A percentile compares a stretch with the other conserved stretches of the same genome.
Conservation (phyloP, 2,888 invertebrate genomes). For the Acrobasis consociella region DNA sequence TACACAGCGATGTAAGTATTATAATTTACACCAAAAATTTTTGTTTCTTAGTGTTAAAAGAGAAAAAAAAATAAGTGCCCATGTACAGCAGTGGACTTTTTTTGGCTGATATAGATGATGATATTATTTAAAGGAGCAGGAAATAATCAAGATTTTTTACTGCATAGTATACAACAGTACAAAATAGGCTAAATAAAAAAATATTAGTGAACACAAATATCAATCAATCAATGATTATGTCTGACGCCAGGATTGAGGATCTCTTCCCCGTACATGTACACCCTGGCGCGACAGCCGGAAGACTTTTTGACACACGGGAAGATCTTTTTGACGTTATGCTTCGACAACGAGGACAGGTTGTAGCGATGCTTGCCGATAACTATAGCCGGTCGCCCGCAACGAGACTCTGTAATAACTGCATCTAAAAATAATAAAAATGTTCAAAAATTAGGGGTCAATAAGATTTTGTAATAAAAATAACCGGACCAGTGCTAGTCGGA, state of each 20-base stretch:
- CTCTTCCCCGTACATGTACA: conserved; percentile 26
- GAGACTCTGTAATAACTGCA: conserved; percentile 31
- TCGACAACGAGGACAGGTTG: conserved; percentile 27
- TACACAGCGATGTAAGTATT: too few species aligned
- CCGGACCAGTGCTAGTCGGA: too few species aligned
- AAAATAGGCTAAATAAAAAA: neutral
- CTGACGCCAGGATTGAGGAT: neutral
- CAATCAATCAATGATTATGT: conserved; percentile 8
- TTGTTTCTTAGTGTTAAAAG: too few species aligned
- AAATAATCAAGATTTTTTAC: too few species aligned
- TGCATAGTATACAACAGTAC: too few species aligned
- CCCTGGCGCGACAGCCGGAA: conserved; percentile 32
- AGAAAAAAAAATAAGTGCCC: too few species aligned
- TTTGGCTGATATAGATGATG: too few species aligned
- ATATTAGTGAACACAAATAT: neutral
- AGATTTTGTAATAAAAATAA: too few species aligned
- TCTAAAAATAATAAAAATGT: conserved; percentile 19
- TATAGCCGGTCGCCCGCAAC: conserved; percentile 37
- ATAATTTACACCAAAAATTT: too few species aligned
- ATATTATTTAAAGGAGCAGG: too few species aligned
- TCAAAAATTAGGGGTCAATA: too few species aligned
- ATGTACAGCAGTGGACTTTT: too few species aligned
- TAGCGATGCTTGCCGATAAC: conserved; percentile 25
- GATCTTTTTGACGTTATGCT: conserved; percentile 11
- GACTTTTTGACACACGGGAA: conserved; percentile 41